Base-by-base conservation (phyloP, 2,797 vertebrate species). In the Linurgus olivaceus region DNA sequence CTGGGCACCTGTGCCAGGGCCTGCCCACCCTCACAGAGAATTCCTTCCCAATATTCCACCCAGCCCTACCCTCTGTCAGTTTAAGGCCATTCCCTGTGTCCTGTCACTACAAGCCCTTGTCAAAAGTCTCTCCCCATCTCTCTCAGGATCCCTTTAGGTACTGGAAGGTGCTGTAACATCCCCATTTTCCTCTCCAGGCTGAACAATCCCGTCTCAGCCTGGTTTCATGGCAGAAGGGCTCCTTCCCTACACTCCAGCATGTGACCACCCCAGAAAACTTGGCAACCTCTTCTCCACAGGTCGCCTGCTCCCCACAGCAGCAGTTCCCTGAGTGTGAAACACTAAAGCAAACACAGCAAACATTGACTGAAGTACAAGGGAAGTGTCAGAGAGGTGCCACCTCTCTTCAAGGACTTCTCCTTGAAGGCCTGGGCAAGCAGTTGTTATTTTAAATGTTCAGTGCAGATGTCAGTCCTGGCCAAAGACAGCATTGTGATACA, bases 21-120 rank as follows among this genome's bases (percentile, higher is more conserved):
- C 35, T 1, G 2, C 1, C 9, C 29, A 10, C 21, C 20, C 6
- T 28, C 35, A 21, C 16, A n/a, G 17, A 15, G 3, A 33, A 70
- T 50, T 61, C 4, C 42, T 44, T 21, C 52, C 31, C 12, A 48
- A 2, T 15, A 44, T 18, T 10, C 51, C 20, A 13, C 9, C 28
- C 6, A 38, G 3, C 24, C 37, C 70, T 48, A 17, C 37, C 8
- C 50, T 40, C 45, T 66, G 25, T 1, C 61, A 47, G 24, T 17
- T 73, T 4, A 17, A 72, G 31, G 33, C 29, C 33, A 16, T 59
- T 47, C 20, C 7, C 3, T 13, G 4, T 35, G 15, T 26, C 21
- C 17, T 35, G 17, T 29, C 48, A 17, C 25, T 17, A 10, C 11
- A 4, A 2, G 4, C 2, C 29, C 21, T 11, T 11, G 15, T 35